These are phyloP conservation scores for Pachypeltis micranthus DNA, from an alignment of 1,140 invertebrate species.

Conservation along the genomic window DNA sequence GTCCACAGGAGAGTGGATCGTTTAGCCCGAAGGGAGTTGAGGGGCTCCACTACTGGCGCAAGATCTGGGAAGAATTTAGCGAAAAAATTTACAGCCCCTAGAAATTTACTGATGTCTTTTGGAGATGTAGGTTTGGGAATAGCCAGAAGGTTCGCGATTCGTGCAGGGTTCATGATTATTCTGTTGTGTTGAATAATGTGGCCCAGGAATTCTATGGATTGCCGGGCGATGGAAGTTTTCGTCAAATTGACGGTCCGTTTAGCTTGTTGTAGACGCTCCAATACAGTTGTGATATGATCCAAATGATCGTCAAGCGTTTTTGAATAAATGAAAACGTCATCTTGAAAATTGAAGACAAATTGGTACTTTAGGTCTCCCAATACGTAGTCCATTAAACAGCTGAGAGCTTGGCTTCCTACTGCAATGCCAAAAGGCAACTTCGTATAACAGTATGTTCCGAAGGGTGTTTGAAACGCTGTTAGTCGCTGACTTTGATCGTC, in stretches of 20 bases:
- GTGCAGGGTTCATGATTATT: constrained; percentile 10
- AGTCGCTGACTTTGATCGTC: not conserved
- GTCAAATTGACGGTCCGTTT: constrained; percentile 22
- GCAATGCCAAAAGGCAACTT: not conserved
- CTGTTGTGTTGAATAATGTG: constrained; percentile 9
- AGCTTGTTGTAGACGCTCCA: constrained; percentile 7
- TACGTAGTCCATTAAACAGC: constrained; percentile 30
- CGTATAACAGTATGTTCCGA: not conserved
- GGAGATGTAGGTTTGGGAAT: constrained; percentile 18
- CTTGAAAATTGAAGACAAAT: constrained; percentile 26
- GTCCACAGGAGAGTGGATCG: not conserved
- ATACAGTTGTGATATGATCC: too few species aligned
- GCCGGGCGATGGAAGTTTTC: constrained; percentile 17
- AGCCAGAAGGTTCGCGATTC: constrained; percentile 8
- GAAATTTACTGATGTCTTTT: not conserved
- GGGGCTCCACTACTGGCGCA: not conserved
- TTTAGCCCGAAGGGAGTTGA: not conserved
- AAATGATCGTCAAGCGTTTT: constrained; percentile 20
- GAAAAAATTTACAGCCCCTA: constrained; percentile 1
- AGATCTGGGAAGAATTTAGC: not conserved
- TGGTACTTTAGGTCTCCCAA: constrained; percentile 10
- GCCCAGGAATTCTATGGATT: constrained; percentile 13
- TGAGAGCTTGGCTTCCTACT: constrained; percentile 28
- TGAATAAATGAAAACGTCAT: constrained; percentile 29
- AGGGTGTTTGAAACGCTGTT: not conserved